Conservation (phyloP, 2,113 vertebrate species). For the Trematomus loennbergii region DNA sequence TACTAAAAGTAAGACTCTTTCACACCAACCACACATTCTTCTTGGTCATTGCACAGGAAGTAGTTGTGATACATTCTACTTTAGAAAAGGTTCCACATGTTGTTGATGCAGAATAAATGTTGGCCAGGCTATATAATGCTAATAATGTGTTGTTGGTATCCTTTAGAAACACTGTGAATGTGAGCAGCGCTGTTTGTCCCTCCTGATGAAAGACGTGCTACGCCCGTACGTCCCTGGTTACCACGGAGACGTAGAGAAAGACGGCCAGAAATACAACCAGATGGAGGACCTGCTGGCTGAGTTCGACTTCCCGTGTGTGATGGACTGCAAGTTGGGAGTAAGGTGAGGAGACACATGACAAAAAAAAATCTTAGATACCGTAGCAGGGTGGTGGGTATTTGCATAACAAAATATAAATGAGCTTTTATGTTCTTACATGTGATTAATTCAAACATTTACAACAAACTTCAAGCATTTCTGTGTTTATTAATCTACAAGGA, state of each 20-base stretch:
- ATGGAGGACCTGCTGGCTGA: slow-evolving; percentile 98
- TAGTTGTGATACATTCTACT: background rate
- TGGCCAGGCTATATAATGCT: background rate
- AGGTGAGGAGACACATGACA: slow-evolving; percentile 79
- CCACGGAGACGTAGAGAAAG: slow-evolving; percentile 94
- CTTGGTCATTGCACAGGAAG: rapidly evolving
- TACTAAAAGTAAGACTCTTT: slow-evolving; percentile 87
- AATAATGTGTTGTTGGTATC: background rate
- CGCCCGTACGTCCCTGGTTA: slow-evolving; percentile 93
- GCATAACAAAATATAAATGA: too few species aligned
- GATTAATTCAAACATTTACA: too few species aligned
- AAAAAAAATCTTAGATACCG: background rate
- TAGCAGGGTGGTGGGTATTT: background rate
- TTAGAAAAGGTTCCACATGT: background rate
- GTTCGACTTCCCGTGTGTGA: slow-evolving; percentile 95
- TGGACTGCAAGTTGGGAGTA: slow-evolving; percentile 99
- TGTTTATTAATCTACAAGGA: background rate
- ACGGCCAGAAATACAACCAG: slow-evolving; percentile 97
- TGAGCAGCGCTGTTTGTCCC: slow-evolving; percentile 95
- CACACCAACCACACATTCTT: background rate
- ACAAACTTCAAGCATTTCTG: too few species aligned
- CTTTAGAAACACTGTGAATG: slow-evolving; percentile 94
- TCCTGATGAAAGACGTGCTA: slow-evolving; percentile 93
- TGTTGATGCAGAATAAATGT: background rate
- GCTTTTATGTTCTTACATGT: too few species aligned